Percentiles rank a stretch among this genome's conserved stretches.
Evolutionary conservation across 2,888 invertebrate species (phyloP).

Genomic region (Salticus scenicus): DNA sequence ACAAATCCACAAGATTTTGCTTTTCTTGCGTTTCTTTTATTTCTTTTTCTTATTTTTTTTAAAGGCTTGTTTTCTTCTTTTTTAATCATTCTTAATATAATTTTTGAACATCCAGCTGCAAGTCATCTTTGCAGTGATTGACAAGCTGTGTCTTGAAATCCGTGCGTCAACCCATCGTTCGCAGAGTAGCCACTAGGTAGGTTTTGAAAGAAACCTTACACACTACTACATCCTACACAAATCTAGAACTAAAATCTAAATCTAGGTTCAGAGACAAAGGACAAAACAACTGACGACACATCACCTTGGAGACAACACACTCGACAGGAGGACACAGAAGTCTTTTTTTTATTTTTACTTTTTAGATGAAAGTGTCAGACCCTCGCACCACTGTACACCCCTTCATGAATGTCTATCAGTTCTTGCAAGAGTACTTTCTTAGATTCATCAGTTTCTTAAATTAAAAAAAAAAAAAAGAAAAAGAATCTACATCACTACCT

Average conservation of each 20-base stretch:
- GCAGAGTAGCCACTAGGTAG: background rate
- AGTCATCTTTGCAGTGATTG: background rate
- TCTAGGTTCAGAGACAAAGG: constrained; percentile 52
- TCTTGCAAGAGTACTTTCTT: no score
- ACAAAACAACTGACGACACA: constrained; percentile 45
- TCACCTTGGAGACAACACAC: constrained; percentile 25
- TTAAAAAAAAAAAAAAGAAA: constrained; percentile 23
- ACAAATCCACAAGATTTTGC: constrained; percentile 58
- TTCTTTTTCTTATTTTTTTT: no score
- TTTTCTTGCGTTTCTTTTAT: constrained; percentile 48
- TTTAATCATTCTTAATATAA: no score
- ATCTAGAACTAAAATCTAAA: constrained; percentile 62
- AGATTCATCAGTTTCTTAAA: no score
- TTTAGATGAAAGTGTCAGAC: no score
- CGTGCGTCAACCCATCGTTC: background rate
- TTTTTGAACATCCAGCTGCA: background rate
- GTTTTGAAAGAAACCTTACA: background rate
- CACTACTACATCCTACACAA: constrained; percentile 35
- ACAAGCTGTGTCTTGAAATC: background rate
- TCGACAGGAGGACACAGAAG: constrained; percentile 1
- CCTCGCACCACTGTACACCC: no score
- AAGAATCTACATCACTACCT: constrained; percentile 9
- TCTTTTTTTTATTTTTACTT: background rate
- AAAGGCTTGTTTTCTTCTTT: constrained; percentile 30
- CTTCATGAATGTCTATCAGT: no score